A percentile compares a stretch with the other conserved stretches of the same genome.
Evolutionary conservation across 2,888 invertebrate species (phyloP).

Genomic region (Ochropacha duplaris): DNA sequence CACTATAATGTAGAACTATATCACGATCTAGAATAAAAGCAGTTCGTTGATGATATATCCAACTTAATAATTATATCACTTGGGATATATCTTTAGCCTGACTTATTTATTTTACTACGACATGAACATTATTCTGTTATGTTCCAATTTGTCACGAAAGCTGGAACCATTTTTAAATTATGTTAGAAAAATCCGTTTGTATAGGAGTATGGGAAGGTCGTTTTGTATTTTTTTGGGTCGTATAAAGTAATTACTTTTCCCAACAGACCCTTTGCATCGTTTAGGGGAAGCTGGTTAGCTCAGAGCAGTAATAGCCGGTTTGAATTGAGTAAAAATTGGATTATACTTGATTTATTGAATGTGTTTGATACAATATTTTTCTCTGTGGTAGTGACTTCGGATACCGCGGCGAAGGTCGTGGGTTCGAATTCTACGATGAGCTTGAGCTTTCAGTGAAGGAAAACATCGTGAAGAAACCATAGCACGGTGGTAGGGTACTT

Average conservation of each 20-base stretch:
- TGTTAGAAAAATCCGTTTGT: conserved; percentile 21
- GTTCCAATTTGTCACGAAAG: not conserved
- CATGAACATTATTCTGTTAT: not conserved
- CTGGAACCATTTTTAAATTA: not conserved
- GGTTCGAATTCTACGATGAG: no score
- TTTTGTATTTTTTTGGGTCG: conserved; percentile 22
- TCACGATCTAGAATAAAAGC: no score
- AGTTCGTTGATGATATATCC: no score
- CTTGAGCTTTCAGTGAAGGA: no score
- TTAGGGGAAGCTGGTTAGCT: conserved; percentile 10
- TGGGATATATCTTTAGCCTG: no score
- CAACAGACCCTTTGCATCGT: conserved; percentile 21
- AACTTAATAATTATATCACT: no score
- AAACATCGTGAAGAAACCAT: no score
- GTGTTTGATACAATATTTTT: not conserved
- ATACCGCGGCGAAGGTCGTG: no score
- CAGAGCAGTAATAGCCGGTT: not conserved
- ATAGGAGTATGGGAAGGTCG: conserved; percentile 19
- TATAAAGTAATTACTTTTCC: conserved; percentile 38
- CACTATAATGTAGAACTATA: no score
- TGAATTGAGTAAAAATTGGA: not conserved
- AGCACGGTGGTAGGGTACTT: no score
- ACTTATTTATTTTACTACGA: no score
- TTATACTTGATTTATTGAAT: not conserved
- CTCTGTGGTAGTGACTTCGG: no score